These are phyloP conservation scores for Agapornis canus DNA, from an alignment of 2,797 vertebrate species.

Conservation along the genomic window DNA sequence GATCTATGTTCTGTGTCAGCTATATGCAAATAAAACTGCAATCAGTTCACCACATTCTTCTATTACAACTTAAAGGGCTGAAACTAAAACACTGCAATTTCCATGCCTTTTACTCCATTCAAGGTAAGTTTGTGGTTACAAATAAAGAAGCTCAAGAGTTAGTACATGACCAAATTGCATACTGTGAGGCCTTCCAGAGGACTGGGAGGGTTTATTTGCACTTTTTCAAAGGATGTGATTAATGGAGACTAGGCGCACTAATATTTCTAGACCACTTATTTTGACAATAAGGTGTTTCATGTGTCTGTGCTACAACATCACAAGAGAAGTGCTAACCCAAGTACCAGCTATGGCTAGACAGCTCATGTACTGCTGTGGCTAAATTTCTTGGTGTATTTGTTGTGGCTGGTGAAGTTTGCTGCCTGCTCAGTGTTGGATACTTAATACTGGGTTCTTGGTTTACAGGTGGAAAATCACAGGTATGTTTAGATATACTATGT, in stretches of 20 bases:
- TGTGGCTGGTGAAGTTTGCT: not conserved
- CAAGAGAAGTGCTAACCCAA: not conserved
- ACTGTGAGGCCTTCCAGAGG: not conserved
- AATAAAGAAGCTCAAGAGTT: not conserved
- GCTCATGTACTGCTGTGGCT: not conserved
- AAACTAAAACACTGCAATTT: not conserved
- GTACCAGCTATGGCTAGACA: not conserved
- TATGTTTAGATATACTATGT: accelerated
- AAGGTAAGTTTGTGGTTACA: not conserved
- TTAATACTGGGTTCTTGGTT: not conserved
- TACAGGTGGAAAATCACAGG: not conserved
- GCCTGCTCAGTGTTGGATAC: not conserved
- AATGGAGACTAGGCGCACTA: not conserved
- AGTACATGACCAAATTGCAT: not conserved
- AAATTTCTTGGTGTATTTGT: not conserved
- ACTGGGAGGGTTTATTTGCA: not conserved
- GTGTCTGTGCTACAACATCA: accelerated
- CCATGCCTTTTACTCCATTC: not conserved
- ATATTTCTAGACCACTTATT: not conserved
- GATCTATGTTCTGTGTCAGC: not conserved
- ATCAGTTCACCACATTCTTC: accelerated
- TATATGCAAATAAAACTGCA: not conserved
- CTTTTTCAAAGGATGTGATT: not conserved
- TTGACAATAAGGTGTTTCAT: not conserved
- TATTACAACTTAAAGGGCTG: not conserved